These are phyloP conservation scores for Xestobium rufovillosum DNA, from an alignment of 2,888 invertebrate genomes.

Conservation along the genomic window DNA sequence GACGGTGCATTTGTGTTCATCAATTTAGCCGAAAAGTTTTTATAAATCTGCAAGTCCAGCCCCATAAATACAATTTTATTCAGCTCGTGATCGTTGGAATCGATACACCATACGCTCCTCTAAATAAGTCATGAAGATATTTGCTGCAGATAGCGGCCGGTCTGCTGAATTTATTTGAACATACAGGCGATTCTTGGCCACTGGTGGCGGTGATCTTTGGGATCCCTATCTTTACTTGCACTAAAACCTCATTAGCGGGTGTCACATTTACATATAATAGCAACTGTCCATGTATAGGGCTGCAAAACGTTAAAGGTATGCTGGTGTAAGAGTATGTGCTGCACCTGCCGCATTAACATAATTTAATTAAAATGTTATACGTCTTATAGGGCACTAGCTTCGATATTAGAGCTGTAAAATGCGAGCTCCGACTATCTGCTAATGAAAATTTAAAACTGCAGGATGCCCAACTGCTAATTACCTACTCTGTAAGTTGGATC, in stretches of 20 bases:
- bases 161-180: constrained; percentile 6
- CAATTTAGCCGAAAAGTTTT: no score
- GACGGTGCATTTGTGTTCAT: no score
- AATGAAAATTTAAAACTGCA: no score
- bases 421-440: no score
- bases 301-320: constrained; percentile 14
- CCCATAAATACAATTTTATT: no score
- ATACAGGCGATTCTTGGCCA: constrained; percentile 16
- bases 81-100: no score
- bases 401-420: no score
- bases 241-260: constrained; percentile 34
- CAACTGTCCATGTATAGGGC: constrained; percentile 22
- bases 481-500: no score
- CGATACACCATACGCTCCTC: no score
- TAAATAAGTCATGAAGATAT: constrained; percentile 1
- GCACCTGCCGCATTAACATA: constrained; percentile 28
- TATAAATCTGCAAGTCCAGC: no score
- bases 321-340: constrained; percentile 18
- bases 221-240: constrained; percentile 27
- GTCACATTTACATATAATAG: constrained; percentile 36
- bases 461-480: no score
- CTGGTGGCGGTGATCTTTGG: constrained; percentile 23
- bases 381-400: no score
- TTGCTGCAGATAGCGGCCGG: background rate
- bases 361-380: constrained; percentile 28